Conservation (phyloP, 2,888 invertebrate genomes). For the Lasioglossum vierecki region DNA sequence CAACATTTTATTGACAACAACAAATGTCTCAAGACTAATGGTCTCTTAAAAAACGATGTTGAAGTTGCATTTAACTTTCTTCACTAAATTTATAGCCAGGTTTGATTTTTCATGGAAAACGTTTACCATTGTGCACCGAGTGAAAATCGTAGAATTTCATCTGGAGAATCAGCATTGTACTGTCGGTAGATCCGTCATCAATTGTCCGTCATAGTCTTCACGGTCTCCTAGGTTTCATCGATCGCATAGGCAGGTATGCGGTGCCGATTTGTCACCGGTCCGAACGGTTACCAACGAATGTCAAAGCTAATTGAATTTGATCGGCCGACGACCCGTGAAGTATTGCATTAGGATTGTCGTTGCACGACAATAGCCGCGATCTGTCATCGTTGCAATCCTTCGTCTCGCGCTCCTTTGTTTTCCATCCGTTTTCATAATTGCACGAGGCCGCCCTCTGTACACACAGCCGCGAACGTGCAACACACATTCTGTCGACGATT, state of each 20-base stretch:
- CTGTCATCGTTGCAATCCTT: slow-evolving; percentile 41
- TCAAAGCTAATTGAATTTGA: slow-evolving; percentile 57
- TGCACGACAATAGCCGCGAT: slow-evolving; percentile 39
- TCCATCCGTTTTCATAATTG: slow-evolving; percentile 45
- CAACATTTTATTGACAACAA: too few species aligned
- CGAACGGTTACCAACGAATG: slow-evolving; percentile 33
- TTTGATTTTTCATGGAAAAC: not conserved
- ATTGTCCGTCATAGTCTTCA: not conserved
- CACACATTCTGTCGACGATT: not conserved
- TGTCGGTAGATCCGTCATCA: not conserved
- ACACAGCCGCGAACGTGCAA: not conserved
- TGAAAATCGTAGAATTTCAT: not conserved
- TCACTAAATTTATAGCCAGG: not conserved
- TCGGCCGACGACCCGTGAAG: slow-evolving; percentile 24
- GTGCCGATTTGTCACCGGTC: slow-evolving; percentile 33
- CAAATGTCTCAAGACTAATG: too few species aligned
- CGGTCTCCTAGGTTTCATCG: slow-evolving; percentile 34
- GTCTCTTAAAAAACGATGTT: too few species aligned
- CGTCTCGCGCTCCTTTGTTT: slow-evolving; percentile 35
- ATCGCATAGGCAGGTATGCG: slow-evolving; percentile 11
- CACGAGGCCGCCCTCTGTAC: slow-evolving; percentile 15
- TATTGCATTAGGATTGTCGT: slow-evolving; percentile 13
- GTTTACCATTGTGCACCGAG: not conserved
- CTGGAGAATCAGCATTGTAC: not conserved
- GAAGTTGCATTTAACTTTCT: too few species aligned